Base-by-base conservation (phyloP, 2,113 vertebrate species). In the Abramis brama region DNA sequence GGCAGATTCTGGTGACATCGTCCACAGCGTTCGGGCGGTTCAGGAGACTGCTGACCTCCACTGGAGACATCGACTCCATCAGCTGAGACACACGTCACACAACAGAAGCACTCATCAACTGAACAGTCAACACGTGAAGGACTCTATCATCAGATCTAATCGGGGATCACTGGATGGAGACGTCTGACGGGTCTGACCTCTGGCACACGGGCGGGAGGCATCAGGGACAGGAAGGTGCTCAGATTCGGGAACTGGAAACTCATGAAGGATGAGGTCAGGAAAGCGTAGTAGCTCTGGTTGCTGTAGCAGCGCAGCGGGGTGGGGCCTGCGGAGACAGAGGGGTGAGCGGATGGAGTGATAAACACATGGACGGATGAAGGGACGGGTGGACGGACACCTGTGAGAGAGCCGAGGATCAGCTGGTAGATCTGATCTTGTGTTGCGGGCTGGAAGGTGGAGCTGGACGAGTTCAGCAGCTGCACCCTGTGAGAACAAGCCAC, bases 181-280 rank as follows among this genome's bases (percentile, higher is more conserved):
- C 0, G 1, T 9, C 0, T 36, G 8, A n/a, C 4, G 17, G 36
- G 6, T 83, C 82, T 64, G 82, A 95, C 95, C 94, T 92, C 87
- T 45, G 70, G 11, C 80, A 21, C 83, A 6, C 55, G 82, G 79
- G 59, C 23, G 0, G 5, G 50, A 23, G 94, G 93, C 78, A 95
- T 93, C 87, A 96, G 92, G 1, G 87, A 91, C 86, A 95, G 30
- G 90, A 94, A 90, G 57, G 88, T 75, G 30, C 91, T 92, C 88
- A 96, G 83, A 86, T 92, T 87, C 36, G 94, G 95, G 85, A 95
- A 93, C 89, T 90, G 89, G 88, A 95, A 95, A 1, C 86, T 90
- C 89, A 93, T n/a, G 91, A 95, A 95, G 0, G 89, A 87, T 0
- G 76, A 33, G 59, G 87, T n/a, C 55, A 95, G 73, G 90, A 93